phyloP scores from a whole-genome alignment of 1,140 invertebrate genomes.

The Lethrus apterus region DNA sequence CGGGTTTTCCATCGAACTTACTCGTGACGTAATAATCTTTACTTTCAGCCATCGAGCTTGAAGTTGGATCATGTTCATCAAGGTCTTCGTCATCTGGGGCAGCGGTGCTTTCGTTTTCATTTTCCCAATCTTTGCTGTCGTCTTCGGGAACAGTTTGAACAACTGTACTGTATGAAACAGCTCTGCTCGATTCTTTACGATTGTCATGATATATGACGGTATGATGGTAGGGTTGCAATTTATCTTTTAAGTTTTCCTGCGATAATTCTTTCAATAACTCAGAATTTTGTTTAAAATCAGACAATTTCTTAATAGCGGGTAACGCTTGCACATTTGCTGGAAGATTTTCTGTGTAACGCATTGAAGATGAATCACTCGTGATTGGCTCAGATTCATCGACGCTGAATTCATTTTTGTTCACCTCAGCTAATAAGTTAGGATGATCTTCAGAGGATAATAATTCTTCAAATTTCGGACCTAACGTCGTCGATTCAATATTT shows the following conservation, averaged over 20 bases:
- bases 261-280: conserved; percentile 15
- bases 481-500: background rate
- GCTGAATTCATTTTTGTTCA: conserved; percentile 48
- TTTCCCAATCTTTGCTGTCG: conserved; percentile 18
- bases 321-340: conserved; percentile 22
- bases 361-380: conserved; percentile 38
- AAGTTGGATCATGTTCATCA: conserved; percentile 6
- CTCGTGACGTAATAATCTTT: conserved; percentile 22
- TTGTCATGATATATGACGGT: conserved; percentile 50
- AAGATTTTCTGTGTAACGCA: conserved; percentile 24
- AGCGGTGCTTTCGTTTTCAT: conserved; percentile 24
- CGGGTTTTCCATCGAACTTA: conserved; percentile 5
- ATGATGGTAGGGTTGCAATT: conserved; percentile 39
- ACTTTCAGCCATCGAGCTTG: conserved; percentile 16
- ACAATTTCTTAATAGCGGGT: conserved; percentile 21
- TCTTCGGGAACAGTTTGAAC: conserved; percentile 40
- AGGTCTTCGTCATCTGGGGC: conserved; percentile 2
- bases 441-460: conserved; percentile 43
- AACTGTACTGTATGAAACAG: conserved; percentile 46
- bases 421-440: conserved; percentile 45
- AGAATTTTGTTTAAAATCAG: conserved; percentile 33
- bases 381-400: conserved; percentile 47
- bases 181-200: conserved; percentile 41
- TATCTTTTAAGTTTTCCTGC: conserved; percentile 41
- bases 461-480: conserved; percentile 13